phyloP scores from a whole-genome alignment of 2,888 invertebrate species.

The Caenorhabditis panamensis region DNA sequence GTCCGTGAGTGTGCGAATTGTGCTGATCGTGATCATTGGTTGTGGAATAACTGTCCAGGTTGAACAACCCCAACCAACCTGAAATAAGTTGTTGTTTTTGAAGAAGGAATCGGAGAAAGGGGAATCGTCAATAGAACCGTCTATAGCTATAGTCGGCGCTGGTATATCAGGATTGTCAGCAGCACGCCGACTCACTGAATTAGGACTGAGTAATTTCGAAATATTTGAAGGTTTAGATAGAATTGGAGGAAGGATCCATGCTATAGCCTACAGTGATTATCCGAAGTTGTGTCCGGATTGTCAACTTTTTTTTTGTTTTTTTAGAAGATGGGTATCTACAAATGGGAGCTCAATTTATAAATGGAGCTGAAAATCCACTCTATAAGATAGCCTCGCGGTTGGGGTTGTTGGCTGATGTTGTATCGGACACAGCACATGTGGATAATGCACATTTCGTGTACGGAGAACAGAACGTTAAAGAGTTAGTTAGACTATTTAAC shows the following conservation, averaged over 20 bases:
- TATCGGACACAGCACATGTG: conserved; percentile 69
- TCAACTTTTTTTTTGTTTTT: no score
- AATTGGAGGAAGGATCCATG: conserved; percentile 73
- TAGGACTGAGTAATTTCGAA: conserved; percentile 67
- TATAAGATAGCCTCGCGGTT: conserved; percentile 73
- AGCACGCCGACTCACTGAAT: conserved; percentile 72
- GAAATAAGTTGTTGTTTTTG: neutral
- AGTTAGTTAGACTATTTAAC: conserved; percentile 33
- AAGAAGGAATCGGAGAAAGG: conserved; percentile 66
- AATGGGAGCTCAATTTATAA: conserved; percentile 79
- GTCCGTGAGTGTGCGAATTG: conserved; percentile 63
- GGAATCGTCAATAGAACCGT: conserved; percentile 65
- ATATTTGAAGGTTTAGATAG: conserved; percentile 72
- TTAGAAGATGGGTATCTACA: conserved; percentile 76
- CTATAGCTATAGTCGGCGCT: conserved; percentile 73
- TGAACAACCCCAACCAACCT: no score
- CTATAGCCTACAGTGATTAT: conserved; percentile 68
- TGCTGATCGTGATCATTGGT: conserved; percentile 65
- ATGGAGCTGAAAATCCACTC: conserved; percentile 76
- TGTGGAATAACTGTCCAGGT: conserved; percentile 73
- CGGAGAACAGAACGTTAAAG: conserved; percentile 60
- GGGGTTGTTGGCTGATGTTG: conserved; percentile 58
- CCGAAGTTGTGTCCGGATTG: no score
- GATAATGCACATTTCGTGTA: conserved; percentile 62
- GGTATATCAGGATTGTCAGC: conserved; percentile 73